phyloP scores from a whole-genome alignment of 2,888 invertebrate genomes.

The Pristionchus japonicus region DNA sequence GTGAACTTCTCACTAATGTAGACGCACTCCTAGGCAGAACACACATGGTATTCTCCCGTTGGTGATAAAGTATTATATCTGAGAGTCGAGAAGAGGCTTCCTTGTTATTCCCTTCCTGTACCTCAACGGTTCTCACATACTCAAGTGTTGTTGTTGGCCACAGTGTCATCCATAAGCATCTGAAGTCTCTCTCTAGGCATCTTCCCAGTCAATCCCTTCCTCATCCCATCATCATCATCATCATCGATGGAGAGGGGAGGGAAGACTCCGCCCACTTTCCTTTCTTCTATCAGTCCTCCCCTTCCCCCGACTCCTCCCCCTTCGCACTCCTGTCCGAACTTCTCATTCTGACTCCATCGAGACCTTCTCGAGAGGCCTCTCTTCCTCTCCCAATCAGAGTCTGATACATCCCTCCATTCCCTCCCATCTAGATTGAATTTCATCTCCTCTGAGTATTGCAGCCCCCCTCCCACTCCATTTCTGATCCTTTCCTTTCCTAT shows the following conservation, averaged over 20 bases:
- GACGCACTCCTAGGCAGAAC: not conserved
- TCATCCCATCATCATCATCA: not conserved
- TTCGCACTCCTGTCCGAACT: not conserved
- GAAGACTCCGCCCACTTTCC: slow-evolving; percentile 16
- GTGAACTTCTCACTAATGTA: not conserved
- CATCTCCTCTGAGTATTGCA: not conserved
- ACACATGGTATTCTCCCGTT: not conserved
- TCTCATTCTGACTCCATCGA: not conserved
- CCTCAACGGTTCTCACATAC: not conserved
- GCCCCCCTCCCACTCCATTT: slow-evolving; percentile 26
- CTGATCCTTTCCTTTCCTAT: slow-evolving; percentile 30
- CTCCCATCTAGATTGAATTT: not conserved
- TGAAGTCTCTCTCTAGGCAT: not conserved
- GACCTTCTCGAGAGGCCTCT: not conserved
- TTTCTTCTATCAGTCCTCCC: slow-evolving; percentile 25
- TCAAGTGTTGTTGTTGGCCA: slow-evolving; percentile 4
- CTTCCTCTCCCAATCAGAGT: not conserved
- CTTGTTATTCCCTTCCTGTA: not conserved
- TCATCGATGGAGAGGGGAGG: not conserved
- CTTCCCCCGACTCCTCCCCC: not conserved
- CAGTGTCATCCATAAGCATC: not conserved
- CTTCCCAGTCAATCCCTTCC: not conserved
- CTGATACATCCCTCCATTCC: not conserved
- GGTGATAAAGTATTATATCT: slow-evolving; percentile 31
- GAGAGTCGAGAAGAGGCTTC: not conserved